Evolutionary conservation across 2,888 invertebrate species (phyloP), one percentile per base, ranked within the genome.

Genomic region (Liodrosophila aerea): DNA sequence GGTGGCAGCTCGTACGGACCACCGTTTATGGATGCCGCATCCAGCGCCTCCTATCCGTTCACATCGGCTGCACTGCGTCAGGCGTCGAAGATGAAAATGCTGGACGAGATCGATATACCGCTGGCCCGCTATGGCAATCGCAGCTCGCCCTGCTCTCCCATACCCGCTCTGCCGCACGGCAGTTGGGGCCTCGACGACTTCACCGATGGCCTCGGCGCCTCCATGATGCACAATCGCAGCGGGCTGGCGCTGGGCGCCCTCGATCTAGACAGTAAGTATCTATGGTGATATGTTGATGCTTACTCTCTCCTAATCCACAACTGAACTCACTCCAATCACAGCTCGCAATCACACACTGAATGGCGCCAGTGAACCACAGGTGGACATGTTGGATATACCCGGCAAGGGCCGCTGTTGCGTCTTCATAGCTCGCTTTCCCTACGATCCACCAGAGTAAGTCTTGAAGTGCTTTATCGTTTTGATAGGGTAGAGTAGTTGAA

Each of bases 401-500:
- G 97, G 97, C 49, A 96, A 97, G 90, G 97, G 97, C 56, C 93
- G 96, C 75, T 97, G 97, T 91, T 96, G 96, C 87, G 97, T 97
- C 66, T 97, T 96, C 89, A 96, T 97, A 64, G 97, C 97, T 47
- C 94, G 96, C 82, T 95, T 93, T 88, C 92, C 93, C 33, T 94
- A 94, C 82, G 94, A 94, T 85, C 94, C 93, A 34, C 92, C 93
- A 62, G 93, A 93, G 93, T 93, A 90, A 92, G 92, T 64, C 3
- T 0, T 7, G 0, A n/a, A n/a, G n/a, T n/a, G 1, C 4, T 1
- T 3, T 1, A 5, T 9, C 9, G 0, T 11, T 43, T 0, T n/a
- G n/a, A n/a, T n/a, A n/a, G n/a, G n/a, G n/a, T n/a, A n/a, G n/a
- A n/a, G n/a, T n/a, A n/a, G n/a, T n/a, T n/a, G n/a, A n/a, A n/a